Evolutionary conservation across 2,113 vertebrate genomes (phyloP).

Genomic region (Corythoichthys intestinalis): DNA sequence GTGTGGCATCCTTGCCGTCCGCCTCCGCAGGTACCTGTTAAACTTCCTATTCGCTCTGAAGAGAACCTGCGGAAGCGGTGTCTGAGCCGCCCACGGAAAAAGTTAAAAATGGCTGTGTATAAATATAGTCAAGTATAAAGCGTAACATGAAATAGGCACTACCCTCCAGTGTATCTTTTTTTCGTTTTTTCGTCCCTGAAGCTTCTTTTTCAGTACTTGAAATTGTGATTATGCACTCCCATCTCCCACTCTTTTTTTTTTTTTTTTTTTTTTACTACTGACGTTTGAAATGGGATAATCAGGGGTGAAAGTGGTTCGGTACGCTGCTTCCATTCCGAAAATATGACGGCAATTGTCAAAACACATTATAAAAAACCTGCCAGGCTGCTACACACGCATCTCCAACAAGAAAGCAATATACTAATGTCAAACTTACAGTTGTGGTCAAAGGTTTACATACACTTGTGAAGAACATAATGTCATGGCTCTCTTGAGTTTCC

Average conservation of each 20-base stretch:
- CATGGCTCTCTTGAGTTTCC: too few relatives aligned
- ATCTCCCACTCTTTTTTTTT: not conserved
- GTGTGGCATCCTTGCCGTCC: constrained; percentile 75
- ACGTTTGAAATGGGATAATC: not conserved
- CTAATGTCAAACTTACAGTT: too few relatives aligned
- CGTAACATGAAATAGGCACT: constrained; percentile 12
- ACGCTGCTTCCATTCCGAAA: too few relatives aligned
- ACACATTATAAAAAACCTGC: too few relatives aligned
- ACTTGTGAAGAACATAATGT: too few relatives aligned
- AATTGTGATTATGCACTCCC: constrained; percentile 2
- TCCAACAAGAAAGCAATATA: too few relatives aligned
- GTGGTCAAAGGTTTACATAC: too few relatives aligned
- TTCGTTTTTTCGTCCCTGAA: constrained; percentile 10
- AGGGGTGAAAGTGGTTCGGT: too few relatives aligned
- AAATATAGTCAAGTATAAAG: not conserved
- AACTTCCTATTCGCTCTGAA: constrained; percentile 16
- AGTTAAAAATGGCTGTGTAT: constrained; percentile 19
- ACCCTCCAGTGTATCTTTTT: not conserved
- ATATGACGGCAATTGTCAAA: too few relatives aligned
- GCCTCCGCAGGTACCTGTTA: constrained; percentile 62
- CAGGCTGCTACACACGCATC: too few relatives aligned
- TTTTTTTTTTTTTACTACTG: not conserved
- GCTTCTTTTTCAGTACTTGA: constrained; percentile 5
- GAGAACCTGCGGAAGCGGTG: constrained; percentile 17
- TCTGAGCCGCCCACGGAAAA: constrained; percentile 32